Evolutionary conservation across 1,140 invertebrate genomes (phyloP).

Genomic region (Microplitis demolitor): DNA sequence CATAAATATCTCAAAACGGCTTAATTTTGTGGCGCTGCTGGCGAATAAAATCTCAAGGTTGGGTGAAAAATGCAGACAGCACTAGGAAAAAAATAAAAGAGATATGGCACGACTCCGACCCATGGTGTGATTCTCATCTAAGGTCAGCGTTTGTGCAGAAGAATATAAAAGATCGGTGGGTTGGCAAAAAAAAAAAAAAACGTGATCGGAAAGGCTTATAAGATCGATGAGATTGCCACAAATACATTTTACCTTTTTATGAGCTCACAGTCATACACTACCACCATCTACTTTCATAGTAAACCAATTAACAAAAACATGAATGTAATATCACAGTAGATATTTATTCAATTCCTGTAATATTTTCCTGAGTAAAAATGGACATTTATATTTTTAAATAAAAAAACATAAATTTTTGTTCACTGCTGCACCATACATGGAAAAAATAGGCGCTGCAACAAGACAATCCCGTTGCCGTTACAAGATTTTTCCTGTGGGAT

Average conservation of each 20-base stretch:
- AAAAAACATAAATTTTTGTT: too few species aligned
- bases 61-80: constrained; percentile 58
- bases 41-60: constrained; percentile 56
- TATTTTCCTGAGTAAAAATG: too few species aligned
- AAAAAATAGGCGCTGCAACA: too few species aligned
- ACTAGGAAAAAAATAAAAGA: constrained; percentile 17
- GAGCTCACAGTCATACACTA: too few species aligned
- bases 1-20: constrained; percentile 64
- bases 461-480: too few species aligned
- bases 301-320: too few species aligned
- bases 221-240: not conserved
- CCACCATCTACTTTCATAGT: too few species aligned
- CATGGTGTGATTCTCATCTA: constrained; percentile 45
- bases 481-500: too few species aligned
- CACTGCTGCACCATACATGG: too few species aligned
- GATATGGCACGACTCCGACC: constrained; percentile 52
- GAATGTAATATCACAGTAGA: too few species aligned
- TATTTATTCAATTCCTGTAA: too few species aligned
- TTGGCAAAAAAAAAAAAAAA: not conserved
- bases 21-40: constrained; percentile 59
- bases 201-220: not conserved
- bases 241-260: not conserved
- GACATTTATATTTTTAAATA: too few species aligned
- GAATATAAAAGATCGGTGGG: constrained; percentile 12
- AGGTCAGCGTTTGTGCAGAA: constrained; percentile 42